Base-by-base conservation (phyloP, 2,888 invertebrate genomes). In the Melanostoma mellinum region DNA sequence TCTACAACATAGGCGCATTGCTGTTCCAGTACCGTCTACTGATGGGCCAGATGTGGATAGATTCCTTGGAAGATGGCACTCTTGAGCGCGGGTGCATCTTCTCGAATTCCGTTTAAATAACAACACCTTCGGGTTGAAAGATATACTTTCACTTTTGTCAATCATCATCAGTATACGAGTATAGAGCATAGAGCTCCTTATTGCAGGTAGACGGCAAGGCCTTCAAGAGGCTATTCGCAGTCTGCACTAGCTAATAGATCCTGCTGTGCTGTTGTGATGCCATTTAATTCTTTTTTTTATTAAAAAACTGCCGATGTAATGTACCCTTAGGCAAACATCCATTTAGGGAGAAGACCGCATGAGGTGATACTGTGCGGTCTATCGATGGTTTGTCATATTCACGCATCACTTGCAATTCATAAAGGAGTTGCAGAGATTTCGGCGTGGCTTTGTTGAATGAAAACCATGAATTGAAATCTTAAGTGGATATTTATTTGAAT, bases 401-500 rank as follows among this genome's bases (percentile, higher is more conserved):
- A 82, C 82, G 82, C 82, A 82, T 82, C 73, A 48, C 82, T 82
- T 69, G 52, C 38, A 60, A 36, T 56, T 63, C 20, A 82, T 78
- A 77, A 74, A 82, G 78, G 82, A 77, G 82, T 82, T 82, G 56
- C 46, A 67, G 52, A 10, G 74, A 75, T 42, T 63, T n/a, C 32
- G 32, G 4, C 2, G 40, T 6, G 20, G 30, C 30, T 46, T 55
- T 38, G 56, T n/a, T 56, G 60, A 42, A 71, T 67, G 48, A 67
- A 76, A 61, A 50, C 67, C 68, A 61, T 50, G 63, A 69, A 77
- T 69, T 73, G 69, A 48, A 65, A 77, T 78, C 77, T 53, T 56
- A 74, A 82, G 82, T 82, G 82, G 82, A 60, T 77, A 82, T 82
- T 82, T 74, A 78, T 77, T 78, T 60, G 77, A 77, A 74, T 82